Evolutionary conservation across 1,140 invertebrate species (phyloP).

Genomic region (Homalodisca vitripennis): DNA sequence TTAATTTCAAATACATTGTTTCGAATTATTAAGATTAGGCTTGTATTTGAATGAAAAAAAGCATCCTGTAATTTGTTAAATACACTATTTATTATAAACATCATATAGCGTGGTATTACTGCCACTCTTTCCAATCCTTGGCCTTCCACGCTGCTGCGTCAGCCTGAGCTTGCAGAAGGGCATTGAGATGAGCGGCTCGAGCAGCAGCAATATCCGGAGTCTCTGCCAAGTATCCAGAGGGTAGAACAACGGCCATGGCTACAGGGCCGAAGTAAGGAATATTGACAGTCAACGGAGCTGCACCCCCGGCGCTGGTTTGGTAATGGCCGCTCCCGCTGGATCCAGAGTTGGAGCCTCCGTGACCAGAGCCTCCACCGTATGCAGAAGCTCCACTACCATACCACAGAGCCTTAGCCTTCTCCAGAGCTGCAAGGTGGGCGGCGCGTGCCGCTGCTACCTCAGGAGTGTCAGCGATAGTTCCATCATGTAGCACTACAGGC

Average conservation of each 20-base stretch:
- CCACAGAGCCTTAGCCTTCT: constrained; percentile 47
- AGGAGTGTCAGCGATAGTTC: constrained; percentile 53
- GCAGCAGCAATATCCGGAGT: constrained; percentile 37
- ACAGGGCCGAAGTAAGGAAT: background rate
- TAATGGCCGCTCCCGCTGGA: too few species aligned
- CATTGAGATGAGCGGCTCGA: constrained; percentile 37
- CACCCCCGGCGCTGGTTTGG: too few species aligned
- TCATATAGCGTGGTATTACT: too few species aligned
- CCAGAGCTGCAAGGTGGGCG: constrained; percentile 57
- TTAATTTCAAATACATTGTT: too few species aligned
- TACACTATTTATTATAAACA: too few species aligned
- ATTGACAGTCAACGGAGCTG: too few species aligned
- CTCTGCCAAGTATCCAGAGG: constrained; percentile 32
- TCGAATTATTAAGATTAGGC: too few species aligned
- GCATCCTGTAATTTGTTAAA: too few species aligned
- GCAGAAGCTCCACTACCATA: background rate
- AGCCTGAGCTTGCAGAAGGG: background rate
- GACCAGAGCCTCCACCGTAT: background rate
- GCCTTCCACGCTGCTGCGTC: background rate
- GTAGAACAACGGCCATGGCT: background rate
- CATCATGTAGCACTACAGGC: constrained; percentile 28
- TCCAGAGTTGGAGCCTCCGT: constrained; percentile 13
- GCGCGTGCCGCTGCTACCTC: constrained; percentile 60
- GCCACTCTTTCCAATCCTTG: background rate
- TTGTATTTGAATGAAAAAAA: too few species aligned